Percentiles rank a stretch among this genome's conserved stretches.
Conservation (phyloP, 2,797 vertebrate species). For the Valencia hispanica region DNA sequence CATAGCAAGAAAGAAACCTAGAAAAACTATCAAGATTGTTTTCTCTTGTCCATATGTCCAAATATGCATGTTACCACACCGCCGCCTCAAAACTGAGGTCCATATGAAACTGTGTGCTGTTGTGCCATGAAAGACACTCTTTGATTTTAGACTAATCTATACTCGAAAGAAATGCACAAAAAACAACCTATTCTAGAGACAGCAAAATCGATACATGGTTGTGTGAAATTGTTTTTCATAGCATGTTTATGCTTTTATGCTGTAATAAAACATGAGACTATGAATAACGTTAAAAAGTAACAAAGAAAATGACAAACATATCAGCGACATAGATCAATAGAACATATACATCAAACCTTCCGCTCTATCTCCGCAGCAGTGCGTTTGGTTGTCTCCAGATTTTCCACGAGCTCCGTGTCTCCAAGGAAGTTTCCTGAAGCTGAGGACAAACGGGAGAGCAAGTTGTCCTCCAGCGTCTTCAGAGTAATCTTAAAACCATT, state of each 20-base stretch:
- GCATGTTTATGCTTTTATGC: too few species aligned
- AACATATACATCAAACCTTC: constrained; percentile 81
- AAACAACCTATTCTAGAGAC: too few species aligned
- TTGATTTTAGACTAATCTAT: neutral
- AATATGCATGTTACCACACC: too few species aligned
- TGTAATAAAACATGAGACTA: neutral
- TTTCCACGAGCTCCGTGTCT: constrained; percentile 92
- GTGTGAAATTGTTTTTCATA: too few species aligned
- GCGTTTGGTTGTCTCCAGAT: constrained; percentile 91
- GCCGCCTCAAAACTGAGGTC: neutral
- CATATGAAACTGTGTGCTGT: neutral
- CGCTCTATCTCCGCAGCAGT: constrained; percentile 91
- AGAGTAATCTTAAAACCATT: constrained; percentile 97
- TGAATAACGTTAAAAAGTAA: too few species aligned
- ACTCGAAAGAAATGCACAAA: neutral
- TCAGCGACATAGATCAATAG: neutral
- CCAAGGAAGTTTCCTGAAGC: constrained; percentile 95
- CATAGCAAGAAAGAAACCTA: too few species aligned
- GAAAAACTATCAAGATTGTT: too few species aligned
- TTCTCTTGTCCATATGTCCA: too few species aligned
- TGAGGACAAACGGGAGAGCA: constrained; percentile 90
- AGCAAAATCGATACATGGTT: too few species aligned
- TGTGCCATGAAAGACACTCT: neutral
- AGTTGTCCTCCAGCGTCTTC: constrained; percentile 92
- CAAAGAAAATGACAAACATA: neutral